These are phyloP conservation scores for Artibeus lituratus DNA, from an alignment of 2,797 vertebrate genomes.

Conservation along the genomic window DNA sequence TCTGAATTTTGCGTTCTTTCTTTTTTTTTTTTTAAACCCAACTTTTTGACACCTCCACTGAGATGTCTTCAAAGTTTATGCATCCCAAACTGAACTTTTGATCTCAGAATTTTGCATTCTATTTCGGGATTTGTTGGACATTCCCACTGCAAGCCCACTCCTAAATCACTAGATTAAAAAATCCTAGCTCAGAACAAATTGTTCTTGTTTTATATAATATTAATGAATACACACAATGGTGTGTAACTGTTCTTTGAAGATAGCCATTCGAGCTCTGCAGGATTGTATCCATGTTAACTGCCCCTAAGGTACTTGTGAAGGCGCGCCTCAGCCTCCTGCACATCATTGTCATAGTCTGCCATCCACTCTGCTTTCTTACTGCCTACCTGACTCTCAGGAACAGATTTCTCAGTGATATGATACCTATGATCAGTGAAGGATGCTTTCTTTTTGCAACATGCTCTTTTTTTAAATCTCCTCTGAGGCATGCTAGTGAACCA, in stretches of 20 bases:
- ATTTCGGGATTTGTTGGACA: neutral
- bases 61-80: too few relatives aligned
- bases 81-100: neutral
- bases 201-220: neutral
- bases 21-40: too few relatives aligned
- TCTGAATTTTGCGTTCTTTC: neutral
- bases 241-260: neutral
- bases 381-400: neutral
- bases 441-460: neutral
- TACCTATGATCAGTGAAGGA: neutral
- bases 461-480: neutral
- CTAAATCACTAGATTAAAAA: neutral
- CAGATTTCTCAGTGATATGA: neutral
- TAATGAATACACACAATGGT: fast-evolving
- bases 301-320: neutral
- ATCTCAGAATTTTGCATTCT: neutral
- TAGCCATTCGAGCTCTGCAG: neutral
- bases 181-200: neutral
- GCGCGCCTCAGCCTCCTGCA: fast-evolving
- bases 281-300: neutral
- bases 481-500: neutral
- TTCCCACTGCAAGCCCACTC: neutral
- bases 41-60: too few relatives aligned
- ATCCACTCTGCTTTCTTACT: neutral
- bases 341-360: fast-evolving